phyloP scores from a whole-genome alignment of 2,113 vertebrate species.

The Panthera uncia region DNA sequence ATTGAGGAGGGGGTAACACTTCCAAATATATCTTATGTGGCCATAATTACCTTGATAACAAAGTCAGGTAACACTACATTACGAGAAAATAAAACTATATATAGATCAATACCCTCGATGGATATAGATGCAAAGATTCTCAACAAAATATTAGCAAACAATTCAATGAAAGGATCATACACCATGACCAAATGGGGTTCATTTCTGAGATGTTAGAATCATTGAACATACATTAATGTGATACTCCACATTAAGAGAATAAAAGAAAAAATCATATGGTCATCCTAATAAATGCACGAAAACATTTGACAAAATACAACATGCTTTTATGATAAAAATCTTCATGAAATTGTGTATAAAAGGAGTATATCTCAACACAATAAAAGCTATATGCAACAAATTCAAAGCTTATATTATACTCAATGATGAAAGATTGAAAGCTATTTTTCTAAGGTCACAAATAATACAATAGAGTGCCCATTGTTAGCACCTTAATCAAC shows the following conservation, averaged over 20 bases:
- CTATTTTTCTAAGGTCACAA: background rate
- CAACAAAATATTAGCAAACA: background rate
- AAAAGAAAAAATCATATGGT: background rate
- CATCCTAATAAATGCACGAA: background rate
- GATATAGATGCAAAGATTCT: background rate
- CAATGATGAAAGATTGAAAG: background rate
- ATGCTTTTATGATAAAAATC: background rate
- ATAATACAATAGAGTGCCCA: background rate
- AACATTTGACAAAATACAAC: background rate
- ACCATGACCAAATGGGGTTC: background rate
- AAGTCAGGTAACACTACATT: background rate
- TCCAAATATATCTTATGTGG: background rate
- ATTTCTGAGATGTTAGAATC: background rate
- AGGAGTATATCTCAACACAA: background rate
- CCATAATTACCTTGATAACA: background rate
- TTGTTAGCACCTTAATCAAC: background rate
- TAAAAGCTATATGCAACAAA: background rate
- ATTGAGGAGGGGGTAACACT: background rate
- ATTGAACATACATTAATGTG: background rate
- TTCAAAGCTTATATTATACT: background rate
- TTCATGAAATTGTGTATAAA: background rate
- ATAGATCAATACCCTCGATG: background rate
- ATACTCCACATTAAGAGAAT: background rate
- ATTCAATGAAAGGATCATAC: background rate
- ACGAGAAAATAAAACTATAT: background rate